Evolutionary conservation across 2,888 invertebrate species (phyloP).

Genomic region (Machimus rusticus): DNA sequence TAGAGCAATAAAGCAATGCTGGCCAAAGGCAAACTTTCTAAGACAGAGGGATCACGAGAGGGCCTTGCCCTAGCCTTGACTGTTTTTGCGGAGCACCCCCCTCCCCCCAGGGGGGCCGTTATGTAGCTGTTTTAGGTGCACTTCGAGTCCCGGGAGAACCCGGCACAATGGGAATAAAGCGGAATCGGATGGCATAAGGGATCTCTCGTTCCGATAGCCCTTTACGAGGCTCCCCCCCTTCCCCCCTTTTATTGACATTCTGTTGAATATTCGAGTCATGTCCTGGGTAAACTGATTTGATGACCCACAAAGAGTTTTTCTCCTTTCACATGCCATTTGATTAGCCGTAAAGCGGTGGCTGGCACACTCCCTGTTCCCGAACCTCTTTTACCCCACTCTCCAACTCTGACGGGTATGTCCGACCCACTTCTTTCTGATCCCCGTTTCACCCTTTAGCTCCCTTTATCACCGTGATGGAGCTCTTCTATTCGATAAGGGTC

Average conservation of each 20-base stretch:
- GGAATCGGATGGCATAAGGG: background rate
- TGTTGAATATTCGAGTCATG: conserved; percentile 47
- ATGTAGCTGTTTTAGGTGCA: conserved; percentile 25
- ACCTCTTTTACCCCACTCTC: background rate
- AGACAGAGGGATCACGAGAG: conserved; percentile 17
- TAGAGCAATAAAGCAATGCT: conserved; percentile 30
- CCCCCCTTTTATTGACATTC: conserved; percentile 42
- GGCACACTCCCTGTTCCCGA: background rate
- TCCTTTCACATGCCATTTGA: conserved; percentile 40
- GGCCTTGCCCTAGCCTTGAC: background rate
- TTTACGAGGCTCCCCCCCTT: background rate
- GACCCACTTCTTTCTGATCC: background rate
- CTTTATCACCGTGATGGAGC: background rate
- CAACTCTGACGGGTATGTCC: background rate
- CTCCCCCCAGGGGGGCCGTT: background rate
- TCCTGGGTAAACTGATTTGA: conserved; percentile 46
- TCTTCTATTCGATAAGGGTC: conserved; percentile 20
- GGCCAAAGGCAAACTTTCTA: conserved; percentile 34
- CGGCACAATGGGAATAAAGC: background rate
- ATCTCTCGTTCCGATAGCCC: background rate
- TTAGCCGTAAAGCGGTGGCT: conserved; percentile 38
- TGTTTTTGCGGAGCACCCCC: background rate
- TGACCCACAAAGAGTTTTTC: conserved; percentile 45
- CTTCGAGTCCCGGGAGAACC: conserved; percentile 9
- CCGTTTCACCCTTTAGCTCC: background rate